Base-by-base conservation (phyloP, 1,140 invertebrate genomes). In the Leucophenga varia region DNA sequence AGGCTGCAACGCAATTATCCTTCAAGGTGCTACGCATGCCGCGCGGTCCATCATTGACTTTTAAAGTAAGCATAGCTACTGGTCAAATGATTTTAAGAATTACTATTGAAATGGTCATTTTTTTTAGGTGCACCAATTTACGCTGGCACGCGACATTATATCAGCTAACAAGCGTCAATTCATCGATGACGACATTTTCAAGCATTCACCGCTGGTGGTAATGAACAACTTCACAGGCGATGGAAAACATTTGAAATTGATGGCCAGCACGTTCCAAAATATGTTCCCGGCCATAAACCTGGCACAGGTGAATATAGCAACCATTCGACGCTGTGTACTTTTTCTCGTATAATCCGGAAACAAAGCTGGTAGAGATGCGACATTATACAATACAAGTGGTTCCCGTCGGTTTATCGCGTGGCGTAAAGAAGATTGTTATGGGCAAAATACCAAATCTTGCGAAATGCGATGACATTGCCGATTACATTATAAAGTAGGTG, bases 271-370 rank as follows among this genome's bases (percentile, higher is more conserved):
- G 80, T 97, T 98, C 71, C 95, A 98, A 79, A 97, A 97, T 71
- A 95, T 98, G 93, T 98, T 98, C 76, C 97, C 96, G 1, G 88
- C 91, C 0, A 94, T 98, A 37, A 98, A 98, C 78, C 82, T 98
- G 42, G 90, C 90, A 20, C 93, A 87, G 79, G 83, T 96, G 0
- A 90, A 95, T 73, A 79, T 99, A 43, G 91, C 87, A 67, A 86
- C 86, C n/a, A 87, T 98, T 45, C 82, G 88, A 47, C 82, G 96
- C 22, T 94, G 92, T 78, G 84, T 98, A 1, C 78, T 98, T 18
- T 79, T 98, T 55, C n/a, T 95, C 93, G 76, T 97, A 97, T 71
- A 88, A 97, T 76, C 74, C 84, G 2, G 81, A 88, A 12, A 89
- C 86, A n/a, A 91, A 95, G 71, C 74, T 85, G 1, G 87, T 98